Percentiles rank a stretch among this genome's conserved stretches.
phyloP scores from a whole-genome alignment of 2,797 vertebrate species.

The Rhynchotus rufescens region DNA sequence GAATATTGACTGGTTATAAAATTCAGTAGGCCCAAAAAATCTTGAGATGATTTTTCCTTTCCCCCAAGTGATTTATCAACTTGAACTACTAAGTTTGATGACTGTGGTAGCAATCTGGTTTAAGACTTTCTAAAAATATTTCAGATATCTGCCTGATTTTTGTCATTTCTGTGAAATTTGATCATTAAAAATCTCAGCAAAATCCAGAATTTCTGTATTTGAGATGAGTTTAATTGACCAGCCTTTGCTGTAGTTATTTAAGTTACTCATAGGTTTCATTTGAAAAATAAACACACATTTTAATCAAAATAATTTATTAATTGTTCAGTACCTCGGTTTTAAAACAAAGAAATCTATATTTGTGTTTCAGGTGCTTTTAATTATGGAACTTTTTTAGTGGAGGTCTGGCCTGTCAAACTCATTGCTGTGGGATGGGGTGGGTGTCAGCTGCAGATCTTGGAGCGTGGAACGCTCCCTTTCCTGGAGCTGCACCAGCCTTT shows the following conservation, averaged over 20 bases:
- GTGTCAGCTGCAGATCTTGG: neutral
- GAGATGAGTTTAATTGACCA: neutral
- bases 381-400: neutral
- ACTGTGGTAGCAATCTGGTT: neutral
- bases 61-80: neutral
- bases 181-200: neutral
- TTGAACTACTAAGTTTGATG: neutral
- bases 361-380: neutral
- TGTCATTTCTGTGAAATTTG: neutral
- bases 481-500: neutral
- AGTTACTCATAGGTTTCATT: neutral
- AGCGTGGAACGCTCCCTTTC: neutral
- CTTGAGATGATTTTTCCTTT: neutral
- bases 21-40: neutral
- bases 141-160: neutral
- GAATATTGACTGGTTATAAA: neutral
- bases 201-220: neutral
- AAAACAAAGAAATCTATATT: neutral
- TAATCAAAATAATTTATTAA: neutral
- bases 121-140: neutral
- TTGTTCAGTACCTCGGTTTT: neutral
- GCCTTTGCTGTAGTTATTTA: neutral
- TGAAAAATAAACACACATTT: neutral
- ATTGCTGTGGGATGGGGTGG: neutral
- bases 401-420: neutral